Evolutionary conservation across 2,888 invertebrate species (phyloP).

Genomic region (Rotaria magnacalcarata): DNA sequence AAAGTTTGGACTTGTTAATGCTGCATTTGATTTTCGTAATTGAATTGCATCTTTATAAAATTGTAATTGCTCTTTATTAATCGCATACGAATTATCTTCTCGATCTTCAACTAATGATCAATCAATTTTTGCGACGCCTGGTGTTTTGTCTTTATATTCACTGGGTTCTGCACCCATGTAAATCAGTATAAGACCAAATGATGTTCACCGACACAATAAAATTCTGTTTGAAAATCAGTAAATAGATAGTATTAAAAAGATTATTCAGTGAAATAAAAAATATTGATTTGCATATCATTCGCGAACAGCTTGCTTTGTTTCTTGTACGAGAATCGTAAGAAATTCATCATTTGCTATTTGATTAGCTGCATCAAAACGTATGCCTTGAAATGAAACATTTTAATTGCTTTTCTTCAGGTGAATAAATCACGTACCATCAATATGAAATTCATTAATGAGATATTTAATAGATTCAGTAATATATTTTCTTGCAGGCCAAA

Average conservation of each 20-base stretch:
- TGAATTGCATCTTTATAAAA: conserved; percentile 11
- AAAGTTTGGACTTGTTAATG: neutral
- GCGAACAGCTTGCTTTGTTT: no score
- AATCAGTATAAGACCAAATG: neutral
- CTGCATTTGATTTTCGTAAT: neutral
- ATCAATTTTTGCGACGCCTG: neutral
- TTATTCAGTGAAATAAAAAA: no score
- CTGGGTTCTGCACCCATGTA: neutral
- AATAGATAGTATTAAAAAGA: no score
- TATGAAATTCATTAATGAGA: no score
- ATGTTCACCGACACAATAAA: conserved; percentile 3
- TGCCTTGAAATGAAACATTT: no score
- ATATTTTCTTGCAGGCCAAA: conserved; percentile 32
- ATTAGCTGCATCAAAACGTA: no score
- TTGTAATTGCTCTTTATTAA: conserved; percentile 8
- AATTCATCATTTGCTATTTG: no score
- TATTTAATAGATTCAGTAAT: neutral
- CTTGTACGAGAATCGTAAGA: no score
- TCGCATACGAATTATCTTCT: neutral
- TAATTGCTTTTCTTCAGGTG: no score
- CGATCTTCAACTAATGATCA: conserved; percentile 10
- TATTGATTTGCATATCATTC: no score
- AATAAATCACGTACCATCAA: no score
- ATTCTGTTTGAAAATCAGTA: neutral
- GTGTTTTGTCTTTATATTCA: conserved; percentile 20